Conservation (phyloP, 2,113 vertebrate genomes). For the Hippoglossus stenolepis region DNA sequence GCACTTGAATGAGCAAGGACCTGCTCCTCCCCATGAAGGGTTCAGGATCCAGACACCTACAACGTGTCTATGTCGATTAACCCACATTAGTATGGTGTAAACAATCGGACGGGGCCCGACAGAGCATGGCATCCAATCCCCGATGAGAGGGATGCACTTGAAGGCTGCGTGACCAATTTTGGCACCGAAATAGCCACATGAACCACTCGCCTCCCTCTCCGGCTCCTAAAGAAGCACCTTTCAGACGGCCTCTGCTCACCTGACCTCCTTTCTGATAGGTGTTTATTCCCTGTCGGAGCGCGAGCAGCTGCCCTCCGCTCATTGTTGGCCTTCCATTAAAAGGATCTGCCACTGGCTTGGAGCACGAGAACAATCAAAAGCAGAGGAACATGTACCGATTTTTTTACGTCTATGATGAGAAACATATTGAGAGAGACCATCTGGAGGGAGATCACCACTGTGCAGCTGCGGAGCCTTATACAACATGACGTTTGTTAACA, state of each 20-base stretch:
- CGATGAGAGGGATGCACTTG: slow-evolving; percentile 2
- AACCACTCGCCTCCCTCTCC: slow-evolving; percentile 23
- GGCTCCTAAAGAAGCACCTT: slow-evolving; percentile 40
- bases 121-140: neutral
- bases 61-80: slow-evolving; percentile 13
- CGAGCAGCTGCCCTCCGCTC: slow-evolving; percentile 3
- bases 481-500: neutral
- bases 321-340: slow-evolving; percentile 19
- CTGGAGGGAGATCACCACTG: neutral
- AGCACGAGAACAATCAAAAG: neutral
- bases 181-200: slow-evolving; percentile 26
- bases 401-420: neutral
- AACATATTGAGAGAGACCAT: neutral
- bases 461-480: slow-evolving; percentile 13
- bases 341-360: slow-evolving; percentile 11
- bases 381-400: neutral
- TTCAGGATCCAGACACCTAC: slow-evolving; percentile 11
- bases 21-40: neutral
- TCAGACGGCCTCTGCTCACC: slow-evolving; percentile 48
- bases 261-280: slow-evolving; percentile 64
- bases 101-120: slow-evolving; percentile 10
- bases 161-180: slow-evolving; percentile 26
- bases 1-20: slow-evolving; percentile 22
- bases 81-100: slow-evolving; percentile 12
- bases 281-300: slow-evolving; percentile 38